Evolutionary conservation across 1,140 invertebrate genomes (phyloP).

Genomic region (Trigoniulus corallinus): DNA sequence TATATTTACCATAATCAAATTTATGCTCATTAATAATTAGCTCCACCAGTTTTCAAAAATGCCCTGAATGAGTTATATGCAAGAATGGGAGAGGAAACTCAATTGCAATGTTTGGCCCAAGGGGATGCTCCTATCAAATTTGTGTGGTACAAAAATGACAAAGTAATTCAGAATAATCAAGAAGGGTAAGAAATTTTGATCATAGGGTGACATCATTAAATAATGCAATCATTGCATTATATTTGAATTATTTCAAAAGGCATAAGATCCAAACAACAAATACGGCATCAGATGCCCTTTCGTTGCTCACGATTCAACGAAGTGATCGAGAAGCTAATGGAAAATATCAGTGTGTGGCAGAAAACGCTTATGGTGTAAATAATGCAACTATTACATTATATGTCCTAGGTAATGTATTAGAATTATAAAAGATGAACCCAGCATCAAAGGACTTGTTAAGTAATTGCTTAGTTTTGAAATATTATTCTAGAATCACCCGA

Average conservation of each 20-base stretch:
- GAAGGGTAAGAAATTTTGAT: neutral
- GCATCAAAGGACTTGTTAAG: neutral
- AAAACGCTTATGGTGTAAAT: neutral
- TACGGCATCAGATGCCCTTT: neutral
- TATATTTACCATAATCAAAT: neutral
- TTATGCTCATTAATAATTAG: neutral
- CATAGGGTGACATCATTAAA: neutral
- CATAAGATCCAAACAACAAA: neutral
- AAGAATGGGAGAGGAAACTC: neutral
- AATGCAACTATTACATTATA: neutral
- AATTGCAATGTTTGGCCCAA: neutral
- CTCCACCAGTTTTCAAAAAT: neutral
- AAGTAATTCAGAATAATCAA: neutral
- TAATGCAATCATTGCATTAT: too few relatives aligned
- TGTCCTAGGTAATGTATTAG: neutral
- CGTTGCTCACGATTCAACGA: neutral
- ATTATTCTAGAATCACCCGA: neutral
- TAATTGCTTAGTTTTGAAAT: neutral
- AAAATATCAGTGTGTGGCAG: neutral
- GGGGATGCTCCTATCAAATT: neutral
- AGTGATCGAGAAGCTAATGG: neutral
- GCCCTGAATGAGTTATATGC: neutral
- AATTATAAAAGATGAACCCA: too few relatives aligned
- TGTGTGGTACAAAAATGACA: neutral
- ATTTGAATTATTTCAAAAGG: neutral